A percentile compares a stretch with the other conserved stretches of the same genome.
Conservation (phyloP, 92 coral and sea anemone species). For the Pocillopora meandrina region DNA sequence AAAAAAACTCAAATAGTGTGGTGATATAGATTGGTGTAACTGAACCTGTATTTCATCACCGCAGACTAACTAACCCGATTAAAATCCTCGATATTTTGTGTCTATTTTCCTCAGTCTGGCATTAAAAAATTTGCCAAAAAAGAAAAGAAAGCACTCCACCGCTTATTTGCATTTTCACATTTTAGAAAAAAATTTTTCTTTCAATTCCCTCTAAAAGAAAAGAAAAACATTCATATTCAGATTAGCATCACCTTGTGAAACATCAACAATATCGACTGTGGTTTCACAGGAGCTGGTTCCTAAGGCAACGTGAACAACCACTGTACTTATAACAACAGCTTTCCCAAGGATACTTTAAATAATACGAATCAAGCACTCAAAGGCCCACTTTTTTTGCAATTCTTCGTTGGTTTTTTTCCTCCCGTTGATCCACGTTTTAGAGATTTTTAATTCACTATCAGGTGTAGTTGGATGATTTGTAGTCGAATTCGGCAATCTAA, state of each 20-base stretch:
- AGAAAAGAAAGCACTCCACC: not conserved
- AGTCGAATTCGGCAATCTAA: no score
- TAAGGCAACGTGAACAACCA: not conserved
- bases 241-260: not conserved
- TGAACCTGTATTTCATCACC: constrained; percentile 7
- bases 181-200: no score
- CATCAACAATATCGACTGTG: constrained; percentile 1
- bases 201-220: no score
- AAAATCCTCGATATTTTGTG: not conserved
- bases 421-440: no score
- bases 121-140: not conserved
- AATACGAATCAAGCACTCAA: no score
- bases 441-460: no score
- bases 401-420: no score
- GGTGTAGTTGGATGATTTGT: no score
- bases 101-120: not conserved
- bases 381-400: no score
- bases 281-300: not conserved
- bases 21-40: not conserved
- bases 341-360: no score
- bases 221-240: not conserved
- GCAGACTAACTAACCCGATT: constrained; percentile 5
- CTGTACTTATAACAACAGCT: not conserved
- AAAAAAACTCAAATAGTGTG: not conserved
- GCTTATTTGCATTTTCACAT: not conserved